Base-by-base conservation (phyloP, 2,797 vertebrate species). In the Tragopan temminckii region DNA sequence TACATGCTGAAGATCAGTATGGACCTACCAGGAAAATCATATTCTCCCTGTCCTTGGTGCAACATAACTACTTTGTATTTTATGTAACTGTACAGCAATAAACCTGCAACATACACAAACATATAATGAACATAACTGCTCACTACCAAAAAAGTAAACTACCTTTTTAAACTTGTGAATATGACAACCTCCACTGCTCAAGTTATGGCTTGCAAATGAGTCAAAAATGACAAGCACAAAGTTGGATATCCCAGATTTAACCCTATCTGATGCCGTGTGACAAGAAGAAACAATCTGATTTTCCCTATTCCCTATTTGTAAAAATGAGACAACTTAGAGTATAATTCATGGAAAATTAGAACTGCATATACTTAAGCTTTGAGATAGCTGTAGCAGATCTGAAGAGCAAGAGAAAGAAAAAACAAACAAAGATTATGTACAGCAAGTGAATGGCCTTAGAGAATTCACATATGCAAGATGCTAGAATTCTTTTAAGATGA, bases 1-100 rank as follows among this genome's bases (percentile, higher is more conserved):
- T 5, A 13, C 1, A 20, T 9, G n/a, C 24, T 20, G 19, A 67
- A 45, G 5, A 68, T 21, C 43, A 46, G 11, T 13, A 36, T 17
- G 38, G 31, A 38, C 11, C 50, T 53, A 33, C 5, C 35, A 53
- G 23, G 13, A 25, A 27, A 40, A 48, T 17, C 3, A 11, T 6
- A 52, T 19, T 69, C 35, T n/a, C 68, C 61, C 52, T 0, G 0
- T 52, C 33, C 43, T 25, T 7, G 4, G 4, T 6, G 25, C 11
- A 59, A 43, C 25, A 23, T 8, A 6, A 74, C 2, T 42, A 16
- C 27, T 64, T 63, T 46, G 25, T 52, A 27, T 48, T 78, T 68
- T 38, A 74, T 13, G 0, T 5, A 82, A 63, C 23, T 46, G 9
- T 46, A 31, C 27, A 31, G 27, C 20, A 31, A 29, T 42, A 13